Percentiles rank a stretch among this genome's conserved stretches.
Conservation (phyloP, 2,888 invertebrate species). For the Drosophila testacea region DNA sequence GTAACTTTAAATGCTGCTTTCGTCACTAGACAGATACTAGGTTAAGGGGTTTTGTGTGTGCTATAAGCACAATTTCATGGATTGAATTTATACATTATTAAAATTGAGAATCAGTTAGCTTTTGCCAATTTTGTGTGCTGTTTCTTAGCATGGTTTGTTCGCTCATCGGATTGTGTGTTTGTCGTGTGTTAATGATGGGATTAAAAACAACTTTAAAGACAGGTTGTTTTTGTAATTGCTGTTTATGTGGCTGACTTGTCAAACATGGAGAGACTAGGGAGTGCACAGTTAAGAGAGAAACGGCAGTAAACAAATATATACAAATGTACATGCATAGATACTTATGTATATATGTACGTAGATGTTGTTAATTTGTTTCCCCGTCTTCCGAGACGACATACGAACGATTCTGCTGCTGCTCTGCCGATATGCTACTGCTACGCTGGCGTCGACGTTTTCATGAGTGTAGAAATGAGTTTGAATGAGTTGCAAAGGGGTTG, state of each 20-base stretch:
- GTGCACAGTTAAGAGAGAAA: constrained; percentile 24
- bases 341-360: background rate
- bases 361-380: constrained; percentile 37
- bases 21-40: too few relatives aligned
- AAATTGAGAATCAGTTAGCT: background rate
- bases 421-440: constrained; percentile 56
- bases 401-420: constrained; percentile 21
- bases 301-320: constrained; percentile 13
- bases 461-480: constrained; percentile 76
- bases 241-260: constrained; percentile 53
- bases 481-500: constrained; percentile 53
- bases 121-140: constrained; percentile 36
- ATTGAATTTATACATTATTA: background rate
- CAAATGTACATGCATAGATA: background rate
- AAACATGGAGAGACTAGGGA: constrained; percentile 31
- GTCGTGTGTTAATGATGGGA: constrained; percentile 54
- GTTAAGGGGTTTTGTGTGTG: too few relatives aligned
- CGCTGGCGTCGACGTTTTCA: constrained; percentile 38
- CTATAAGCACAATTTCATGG: too few relatives aligned
- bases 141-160: constrained; percentile 16
- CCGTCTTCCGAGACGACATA: constrained; percentile 14
- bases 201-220: constrained; percentile 69
- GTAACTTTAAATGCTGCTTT: too few relatives aligned
- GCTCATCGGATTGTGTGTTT: constrained; percentile 2
- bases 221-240: constrained; percentile 68